phyloP scores from a whole-genome alignment of 2,113 vertebrate genomes.

The Nymphicus hollandicus region DNA sequence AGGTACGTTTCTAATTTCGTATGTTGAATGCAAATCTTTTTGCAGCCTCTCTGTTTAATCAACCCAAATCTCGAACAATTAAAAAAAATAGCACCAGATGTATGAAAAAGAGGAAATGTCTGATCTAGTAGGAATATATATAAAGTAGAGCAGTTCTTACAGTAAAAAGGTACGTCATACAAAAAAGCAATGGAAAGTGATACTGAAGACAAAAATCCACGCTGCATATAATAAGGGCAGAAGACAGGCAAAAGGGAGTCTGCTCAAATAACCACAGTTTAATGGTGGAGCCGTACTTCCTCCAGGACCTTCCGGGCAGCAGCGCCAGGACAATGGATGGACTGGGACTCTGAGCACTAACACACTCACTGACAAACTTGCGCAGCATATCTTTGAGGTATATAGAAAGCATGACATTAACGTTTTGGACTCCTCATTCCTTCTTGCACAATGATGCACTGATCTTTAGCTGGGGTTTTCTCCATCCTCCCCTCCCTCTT shows the following conservation, averaged over 20 bases:
- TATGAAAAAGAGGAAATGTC: constrained; percentile 75
- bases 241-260: constrained; percentile 52
- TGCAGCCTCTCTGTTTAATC: constrained; percentile 55
- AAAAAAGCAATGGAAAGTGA: constrained; percentile 66
- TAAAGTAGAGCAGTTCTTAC: constrained; percentile 66
- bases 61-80: constrained; percentile 63
- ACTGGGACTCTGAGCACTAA: neutral
- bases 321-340: neutral
- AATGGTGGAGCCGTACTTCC: neutral
- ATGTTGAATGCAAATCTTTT: constrained; percentile 7
- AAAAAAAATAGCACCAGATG: constrained; percentile 77
- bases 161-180: constrained; percentile 68
- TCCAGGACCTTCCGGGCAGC: neutral
- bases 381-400: constrained; percentile 72
- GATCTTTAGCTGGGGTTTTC: neutral
- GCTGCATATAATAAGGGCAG: constrained; percentile 36
- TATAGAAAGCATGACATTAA: constrained; percentile 61
- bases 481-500: neutral
- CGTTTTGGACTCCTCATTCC: constrained; percentile 10
- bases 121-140: constrained; percentile 72
- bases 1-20: neutral
- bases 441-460: neutral
- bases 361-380: neutral
- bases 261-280: constrained; percentile 37
- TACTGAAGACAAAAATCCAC: constrained; percentile 49